Percentiles rank a stretch among this genome's conserved stretches.
phyloP scores from a whole-genome alignment of 1,140 invertebrate genomes.

The Bactericera cockerelli region DNA sequence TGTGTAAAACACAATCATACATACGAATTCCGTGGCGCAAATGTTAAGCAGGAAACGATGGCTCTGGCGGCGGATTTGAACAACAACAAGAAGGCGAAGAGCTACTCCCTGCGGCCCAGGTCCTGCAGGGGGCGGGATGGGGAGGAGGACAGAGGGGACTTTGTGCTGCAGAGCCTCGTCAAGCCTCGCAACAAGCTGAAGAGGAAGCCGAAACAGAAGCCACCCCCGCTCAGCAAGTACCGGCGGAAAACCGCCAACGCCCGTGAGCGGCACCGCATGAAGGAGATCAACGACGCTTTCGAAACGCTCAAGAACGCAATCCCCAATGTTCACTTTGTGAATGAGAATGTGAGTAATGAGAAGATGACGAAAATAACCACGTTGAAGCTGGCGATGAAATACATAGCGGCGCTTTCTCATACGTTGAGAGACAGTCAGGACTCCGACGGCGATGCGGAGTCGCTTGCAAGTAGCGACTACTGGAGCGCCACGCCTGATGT shows the following conservation, averaged over 20 bases:
- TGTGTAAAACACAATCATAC: no score
- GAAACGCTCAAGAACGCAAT: constrained; percentile 59
- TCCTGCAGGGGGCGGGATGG: constrained; percentile 17
- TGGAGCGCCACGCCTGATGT: no score
- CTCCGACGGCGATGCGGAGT: neutral
- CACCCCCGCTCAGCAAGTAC: constrained; percentile 76
- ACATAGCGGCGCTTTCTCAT: constrained; percentile 40
- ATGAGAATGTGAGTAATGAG: constrained; percentile 23
- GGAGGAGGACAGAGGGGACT: constrained; percentile 19
- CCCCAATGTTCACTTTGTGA: constrained; percentile 31
- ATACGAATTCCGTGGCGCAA: no score
- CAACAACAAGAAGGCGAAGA: constrained; percentile 17
- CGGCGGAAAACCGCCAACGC: constrained; percentile 77
- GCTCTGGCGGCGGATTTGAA: neutral
- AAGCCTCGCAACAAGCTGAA: constrained; percentile 20
- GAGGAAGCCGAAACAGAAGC: constrained; percentile 43
- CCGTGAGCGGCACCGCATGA: constrained; percentile 66
- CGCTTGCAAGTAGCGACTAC: no score
- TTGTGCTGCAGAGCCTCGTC: constrained; percentile 14
- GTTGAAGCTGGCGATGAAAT: constrained; percentile 43
- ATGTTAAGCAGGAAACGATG: no score
- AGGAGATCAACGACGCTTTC: constrained; percentile 77
- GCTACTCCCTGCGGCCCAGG: constrained; percentile 23
- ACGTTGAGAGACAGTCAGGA: constrained; percentile 15
- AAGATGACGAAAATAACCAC: constrained; percentile 47